These are phyloP conservation scores for Hippoglossus hippoglossus DNA, from an alignment of 2,797 vertebrate genomes.

Conservation along the genomic window DNA sequence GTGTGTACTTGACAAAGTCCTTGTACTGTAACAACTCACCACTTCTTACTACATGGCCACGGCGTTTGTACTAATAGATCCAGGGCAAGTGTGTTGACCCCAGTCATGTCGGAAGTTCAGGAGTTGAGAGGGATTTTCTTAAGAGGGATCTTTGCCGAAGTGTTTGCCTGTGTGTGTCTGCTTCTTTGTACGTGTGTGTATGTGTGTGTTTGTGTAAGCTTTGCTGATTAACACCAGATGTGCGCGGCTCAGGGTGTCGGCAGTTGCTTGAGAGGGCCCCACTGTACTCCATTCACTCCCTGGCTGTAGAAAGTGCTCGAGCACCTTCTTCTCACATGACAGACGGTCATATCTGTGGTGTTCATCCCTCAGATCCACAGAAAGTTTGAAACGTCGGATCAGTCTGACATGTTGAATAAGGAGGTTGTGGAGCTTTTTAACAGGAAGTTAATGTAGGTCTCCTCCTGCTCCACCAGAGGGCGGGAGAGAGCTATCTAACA, in stretches of 20 bases:
- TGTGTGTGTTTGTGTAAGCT: constrained; percentile 71
- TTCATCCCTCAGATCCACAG: constrained; percentile 48
- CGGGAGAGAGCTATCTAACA: constrained; percentile 63
- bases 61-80: constrained; percentile 70
- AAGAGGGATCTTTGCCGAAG: constrained; percentile 67
- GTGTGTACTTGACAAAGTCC: constrained; percentile 20
- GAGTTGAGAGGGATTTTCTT: constrained; percentile 84
- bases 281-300: constrained; percentile 53
- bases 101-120: constrained; percentile 87
- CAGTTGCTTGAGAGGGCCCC: constrained; percentile 65
- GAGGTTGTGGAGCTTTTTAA: constrained; percentile 1
- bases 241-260: constrained; percentile 71
- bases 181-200: constrained; percentile 59
- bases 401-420: constrained; percentile 42
- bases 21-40: constrained; percentile 52
- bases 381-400: constrained; percentile 60
- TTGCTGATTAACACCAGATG: constrained; percentile 80
- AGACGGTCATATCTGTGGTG: constrained; percentile 63
- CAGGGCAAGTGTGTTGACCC: constrained; percentile 78
- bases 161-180: constrained; percentile 70
- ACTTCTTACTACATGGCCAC: constrained; percentile 69
- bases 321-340: constrained; percentile 69
- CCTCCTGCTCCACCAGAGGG: constrained; percentile 67
- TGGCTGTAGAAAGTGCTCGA: constrained; percentile 47
- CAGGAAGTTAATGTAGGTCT: constrained; percentile 3